Percentiles rank a stretch among this genome's conserved stretches.
phyloP scores from a whole-genome alignment of 2,113 vertebrate species.

The Carlito syrichta region DNA sequence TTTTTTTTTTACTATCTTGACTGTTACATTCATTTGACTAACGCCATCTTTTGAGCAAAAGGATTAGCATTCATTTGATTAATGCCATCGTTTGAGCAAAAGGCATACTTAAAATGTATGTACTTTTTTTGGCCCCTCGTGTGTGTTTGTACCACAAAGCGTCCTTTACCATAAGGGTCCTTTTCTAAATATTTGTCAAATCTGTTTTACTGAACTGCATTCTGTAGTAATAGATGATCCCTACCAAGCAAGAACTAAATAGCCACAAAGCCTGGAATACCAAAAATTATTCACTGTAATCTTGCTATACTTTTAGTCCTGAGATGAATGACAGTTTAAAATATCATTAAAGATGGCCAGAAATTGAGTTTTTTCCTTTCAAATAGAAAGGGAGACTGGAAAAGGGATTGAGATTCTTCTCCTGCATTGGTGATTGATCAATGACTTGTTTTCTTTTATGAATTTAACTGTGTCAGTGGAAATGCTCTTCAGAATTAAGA shows the following conservation, averaged over 20 bases:
- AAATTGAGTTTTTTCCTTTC: neutral
- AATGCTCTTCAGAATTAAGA: neutral
- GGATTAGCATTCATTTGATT: too few relatives aligned
- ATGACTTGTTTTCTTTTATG: neutral
- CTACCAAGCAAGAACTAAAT: neutral
- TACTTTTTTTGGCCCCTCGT: too few relatives aligned
- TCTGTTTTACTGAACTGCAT: neutral
- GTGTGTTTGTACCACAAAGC: too few relatives aligned
- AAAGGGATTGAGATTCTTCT: neutral
- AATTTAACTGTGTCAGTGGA: neutral
- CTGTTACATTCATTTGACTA: too few relatives aligned
- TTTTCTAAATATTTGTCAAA: neutral
- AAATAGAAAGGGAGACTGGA: neutral
- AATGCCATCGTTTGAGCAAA: too few relatives aligned
- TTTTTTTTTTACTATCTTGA: too few relatives aligned
- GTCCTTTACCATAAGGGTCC: neutral
- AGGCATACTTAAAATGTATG: too few relatives aligned
- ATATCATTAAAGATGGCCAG: neutral
- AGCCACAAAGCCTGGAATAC: neutral
- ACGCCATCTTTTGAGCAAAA: too few relatives aligned
- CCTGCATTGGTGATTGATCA: neutral
- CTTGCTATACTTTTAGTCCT: neutral
- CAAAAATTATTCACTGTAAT: neutral
- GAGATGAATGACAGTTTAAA: neutral
- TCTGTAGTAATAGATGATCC: neutral